Percentiles rank a stretch among this genome's conserved stretches.
Conservation (phyloP, 1,140 invertebrate genomes). For the Medauroidea extradentata region DNA sequence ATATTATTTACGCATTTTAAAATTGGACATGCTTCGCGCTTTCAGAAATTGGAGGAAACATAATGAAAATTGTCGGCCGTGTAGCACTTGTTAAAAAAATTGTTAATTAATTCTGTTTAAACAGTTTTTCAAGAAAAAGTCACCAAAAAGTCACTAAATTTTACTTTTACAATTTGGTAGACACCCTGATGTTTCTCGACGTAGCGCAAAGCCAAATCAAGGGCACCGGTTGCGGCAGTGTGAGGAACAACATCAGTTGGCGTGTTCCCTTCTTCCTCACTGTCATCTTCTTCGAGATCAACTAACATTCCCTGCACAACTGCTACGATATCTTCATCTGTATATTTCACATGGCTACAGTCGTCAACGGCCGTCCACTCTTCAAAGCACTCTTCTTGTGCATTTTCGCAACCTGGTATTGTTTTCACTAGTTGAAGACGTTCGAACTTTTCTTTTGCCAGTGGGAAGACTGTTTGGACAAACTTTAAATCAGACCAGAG, state of each 20-base stretch:
- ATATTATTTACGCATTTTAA: no score
- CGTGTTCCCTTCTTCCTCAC: not conserved
- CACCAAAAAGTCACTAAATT: no score
- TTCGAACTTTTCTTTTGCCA: not conserved
- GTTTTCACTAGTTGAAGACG: not conserved
- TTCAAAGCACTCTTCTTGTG: not conserved
- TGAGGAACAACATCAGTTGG: not conserved
- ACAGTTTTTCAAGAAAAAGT: no score
- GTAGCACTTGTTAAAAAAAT: no score
- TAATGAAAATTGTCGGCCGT: no score
- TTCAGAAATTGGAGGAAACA: no score
- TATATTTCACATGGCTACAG: not conserved
- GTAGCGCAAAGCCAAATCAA: constrained; percentile 3
- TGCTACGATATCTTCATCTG: not conserved
- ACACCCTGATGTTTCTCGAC: no score
- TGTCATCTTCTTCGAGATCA: not conserved
- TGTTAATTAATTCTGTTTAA: no score
- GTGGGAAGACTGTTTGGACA: not conserved
- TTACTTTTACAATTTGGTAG: no score
- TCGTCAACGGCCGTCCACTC: not conserved
- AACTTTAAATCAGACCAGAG: not conserved
- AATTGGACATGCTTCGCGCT: no score
- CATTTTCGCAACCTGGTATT: not conserved
- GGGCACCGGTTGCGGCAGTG: not conserved
- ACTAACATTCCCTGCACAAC: no score